A percentile compares a stretch with the other conserved stretches of the same genome.
Evolutionary conservation across 1,140 invertebrate species (phyloP).

Genomic region (Anastatus disparis): DNA sequence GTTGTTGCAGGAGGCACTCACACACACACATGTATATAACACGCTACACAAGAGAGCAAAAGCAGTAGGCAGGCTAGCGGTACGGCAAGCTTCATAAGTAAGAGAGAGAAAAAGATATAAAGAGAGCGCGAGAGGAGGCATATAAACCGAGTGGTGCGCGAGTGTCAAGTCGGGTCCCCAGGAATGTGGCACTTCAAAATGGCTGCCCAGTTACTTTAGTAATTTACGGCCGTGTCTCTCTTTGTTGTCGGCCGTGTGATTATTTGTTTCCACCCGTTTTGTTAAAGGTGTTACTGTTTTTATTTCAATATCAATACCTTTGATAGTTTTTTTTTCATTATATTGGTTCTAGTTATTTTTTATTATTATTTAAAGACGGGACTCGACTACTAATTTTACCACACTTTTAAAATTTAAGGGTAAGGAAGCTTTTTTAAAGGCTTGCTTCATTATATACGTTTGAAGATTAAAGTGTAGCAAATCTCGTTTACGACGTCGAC

Average conservation of each 20-base stretch:
- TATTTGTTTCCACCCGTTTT: no score
- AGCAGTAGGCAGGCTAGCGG: not conserved
- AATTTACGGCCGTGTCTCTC: constrained; percentile 67
- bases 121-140: not conserved
- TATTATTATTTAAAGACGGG: no score
- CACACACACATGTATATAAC: not conserved
- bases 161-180: constrained; percentile 62
- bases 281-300: no score
- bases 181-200: constrained; percentile 70
- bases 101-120: not conserved
- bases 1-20: not conserved
- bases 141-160: constrained; percentile 35
- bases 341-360: no score
- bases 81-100: not conserved
- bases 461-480: no score
- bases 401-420: no score
- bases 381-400: no score
- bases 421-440: no score
- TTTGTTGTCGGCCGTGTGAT: constrained; percentile 65
- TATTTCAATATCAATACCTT: no score
- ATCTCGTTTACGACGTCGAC: no score
- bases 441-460: no score
- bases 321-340: no score
- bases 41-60: not conserved
- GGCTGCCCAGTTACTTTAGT: constrained; percentile 68